phyloP scores from a whole-genome alignment of 1,140 invertebrate genomes.

The Vanessa atalanta region DNA sequence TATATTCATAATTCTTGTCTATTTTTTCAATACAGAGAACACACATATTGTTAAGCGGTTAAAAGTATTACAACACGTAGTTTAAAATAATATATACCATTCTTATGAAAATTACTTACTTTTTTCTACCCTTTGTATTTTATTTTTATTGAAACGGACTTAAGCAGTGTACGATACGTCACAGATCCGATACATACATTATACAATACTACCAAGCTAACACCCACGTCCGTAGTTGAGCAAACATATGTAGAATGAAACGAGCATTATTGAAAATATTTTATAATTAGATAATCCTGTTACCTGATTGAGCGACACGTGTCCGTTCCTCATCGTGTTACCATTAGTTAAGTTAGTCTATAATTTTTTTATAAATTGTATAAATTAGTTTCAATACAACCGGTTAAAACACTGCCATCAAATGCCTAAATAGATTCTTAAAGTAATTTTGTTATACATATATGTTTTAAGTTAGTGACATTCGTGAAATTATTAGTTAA shows the following conservation, averaged over 20 bases:
- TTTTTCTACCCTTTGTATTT: neutral
- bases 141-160: conserved; percentile 4
- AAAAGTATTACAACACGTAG: conserved; percentile 7
- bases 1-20: conserved; percentile 18
- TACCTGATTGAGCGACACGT: conserved; percentile 75
- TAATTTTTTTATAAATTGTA: conserved; percentile 74
- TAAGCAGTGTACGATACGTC: neutral
- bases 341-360: conserved; percentile 77
- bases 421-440: conserved; percentile 77
- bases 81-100: conserved; percentile 2
- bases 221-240: conserved; percentile 36
- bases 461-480: conserved; percentile 62
- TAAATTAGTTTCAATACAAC: conserved; percentile 71
- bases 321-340: conserved; percentile 79
- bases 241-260: conserved; percentile 36
- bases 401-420: conserved; percentile 80
- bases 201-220: conserved; percentile 13
- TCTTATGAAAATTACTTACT: neutral
- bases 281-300: conserved; percentile 65
- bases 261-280: conserved; percentile 27
- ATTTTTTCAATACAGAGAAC: conserved; percentile 12
- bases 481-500: conserved; percentile 77
- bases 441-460: conserved; percentile 67
- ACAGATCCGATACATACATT: conserved; percentile 5
- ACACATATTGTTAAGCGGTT: neutral